Evolutionary conservation across 2,888 invertebrate genomes (phyloP), one percentile per base, ranked within the genome.

Genomic region (Podotricha telesiphe): DNA sequence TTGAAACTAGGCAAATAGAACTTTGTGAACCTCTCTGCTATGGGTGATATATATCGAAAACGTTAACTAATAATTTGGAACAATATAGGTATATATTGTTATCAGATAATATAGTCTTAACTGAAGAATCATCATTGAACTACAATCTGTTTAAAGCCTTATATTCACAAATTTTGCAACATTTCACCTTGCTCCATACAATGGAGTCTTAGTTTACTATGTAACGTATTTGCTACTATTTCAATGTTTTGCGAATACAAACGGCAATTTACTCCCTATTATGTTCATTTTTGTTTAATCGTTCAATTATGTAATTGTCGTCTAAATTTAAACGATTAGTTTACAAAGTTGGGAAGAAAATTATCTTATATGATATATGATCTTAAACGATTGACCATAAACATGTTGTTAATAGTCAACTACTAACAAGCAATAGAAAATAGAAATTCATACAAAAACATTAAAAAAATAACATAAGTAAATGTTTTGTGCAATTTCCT

Each of bases 151-250:
- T 59, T 17, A 13, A 13, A 34, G 58, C 71, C 69, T 69, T 61
- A 69, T 34, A 17, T 55, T 64, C 56, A 67, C 55, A 53, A 64
- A 69, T 86, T 83, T 86, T 82, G 81, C 80, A 87, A 87, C 74
- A 70, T 71, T 76, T 86, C 80, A 87, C 88, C 88, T 88, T 87
- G 87, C 78, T 70, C 73, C 74, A 63, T 69, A 86, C 85, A 86
- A 87, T 85, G 74, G 82, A 71, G 75, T 80, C 75, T 78, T 81
- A 80, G 82, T 79, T 80, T 80, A 79, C 69, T 64, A 65, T 64
- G 51, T 71, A 65, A 66, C 62, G 40, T 59, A 64, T 59, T 22
- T 61, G 65, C 15, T 48, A 58, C 66, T 71, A 55, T 69, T 66
- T 55, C 48, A 58, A 40, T 63, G 58, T 34, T 66, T 71, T 71